Base-by-base conservation (phyloP, 2,113 vertebrate species). In the Scophthalmus maximus region DNA sequence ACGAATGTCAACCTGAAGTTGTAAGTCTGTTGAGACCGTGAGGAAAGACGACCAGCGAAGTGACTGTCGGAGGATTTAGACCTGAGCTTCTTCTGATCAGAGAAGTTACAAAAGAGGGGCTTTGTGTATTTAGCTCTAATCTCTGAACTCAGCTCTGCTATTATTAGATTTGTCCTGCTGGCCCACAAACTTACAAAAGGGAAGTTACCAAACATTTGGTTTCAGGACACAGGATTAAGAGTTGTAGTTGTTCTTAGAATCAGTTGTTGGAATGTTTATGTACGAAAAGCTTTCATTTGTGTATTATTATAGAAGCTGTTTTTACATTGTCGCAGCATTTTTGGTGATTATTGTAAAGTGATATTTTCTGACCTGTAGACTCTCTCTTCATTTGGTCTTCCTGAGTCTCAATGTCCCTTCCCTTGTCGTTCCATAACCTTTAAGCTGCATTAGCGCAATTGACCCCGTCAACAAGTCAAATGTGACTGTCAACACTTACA, bases 41-140 rank as follows among this genome's bases (percentile, higher is more conserved):
- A 40, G 20, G 20, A 53, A 38, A 74, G 49, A 53, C 61, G 34
- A 68, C 0, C 49, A 23, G 30, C 27, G 11, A 22, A 47, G 26
- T 50, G 38, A 57, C 49, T 68, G 8, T 56, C 18, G 17, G 0
- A 20, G 64, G 66, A 63, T 77, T 85, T 83, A 86, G 29, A 22
- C 9, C 44, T 49, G 46, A 62, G 47, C 55, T 55, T 6, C 59
- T 57, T 72, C 40, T 59, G 73, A 72, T 73, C 34, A 64, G 52
- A 7, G 25, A 51, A 20, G 60, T 84, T 81, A 65, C 68, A 52
- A 57, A 76, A 86, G 50, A 56, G 29, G 34, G 36, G 14, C 42
- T 51, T 18, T 22, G 71, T 60, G 74, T 77, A 23, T 82, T 84
- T 34, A 86, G 30, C 47, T 56, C 7, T 86, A 86, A 84, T 78